A percentile compares a stretch with the other conserved stretches of the same genome.
phyloP scores from a whole-genome alignment of 2,797 vertebrate species.

The Intellagama lesueurii region DNA sequence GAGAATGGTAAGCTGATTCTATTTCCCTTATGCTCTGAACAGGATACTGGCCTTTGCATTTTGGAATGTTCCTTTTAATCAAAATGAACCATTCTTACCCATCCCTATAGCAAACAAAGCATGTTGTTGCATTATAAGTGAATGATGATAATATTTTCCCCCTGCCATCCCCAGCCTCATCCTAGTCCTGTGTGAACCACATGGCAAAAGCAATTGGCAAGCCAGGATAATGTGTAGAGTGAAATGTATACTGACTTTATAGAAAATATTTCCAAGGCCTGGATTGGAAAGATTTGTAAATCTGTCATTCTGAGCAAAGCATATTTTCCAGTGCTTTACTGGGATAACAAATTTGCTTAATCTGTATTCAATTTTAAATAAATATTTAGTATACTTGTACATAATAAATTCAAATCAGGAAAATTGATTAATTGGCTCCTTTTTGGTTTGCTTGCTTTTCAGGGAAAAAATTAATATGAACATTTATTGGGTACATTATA shows the following conservation, averaged over 20 bases:
- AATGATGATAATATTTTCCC: background rate
- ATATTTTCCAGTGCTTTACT: background rate
- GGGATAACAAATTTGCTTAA: background rate
- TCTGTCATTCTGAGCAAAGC: background rate
- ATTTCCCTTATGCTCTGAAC: too few species aligned
- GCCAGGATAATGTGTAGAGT: background rate
- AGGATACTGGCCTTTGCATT: too few species aligned
- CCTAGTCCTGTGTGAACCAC: background rate
- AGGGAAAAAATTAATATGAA: background rate
- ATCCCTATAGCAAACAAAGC: background rate
- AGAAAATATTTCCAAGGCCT: background rate
- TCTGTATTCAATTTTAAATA: background rate
- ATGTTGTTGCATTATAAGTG: background rate
- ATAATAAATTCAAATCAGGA: background rate
- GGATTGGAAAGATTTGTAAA: background rate
- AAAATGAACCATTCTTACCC: too few species aligned
- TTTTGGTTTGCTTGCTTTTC: slow-evolving; percentile 27
- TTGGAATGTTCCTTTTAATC: too few species aligned
- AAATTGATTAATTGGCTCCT: slow-evolving; percentile 1
- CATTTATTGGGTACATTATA: accelerated
- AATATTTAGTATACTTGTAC: background rate
- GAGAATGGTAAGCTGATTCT: too few species aligned
- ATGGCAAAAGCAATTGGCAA: background rate
- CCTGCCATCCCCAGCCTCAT: too few species aligned
- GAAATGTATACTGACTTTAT: background rate